These are phyloP conservation scores for Myoxocephalus aenaeus DNA, from an alignment of 2,797 vertebrate genomes.

Conservation along the genomic window DNA sequence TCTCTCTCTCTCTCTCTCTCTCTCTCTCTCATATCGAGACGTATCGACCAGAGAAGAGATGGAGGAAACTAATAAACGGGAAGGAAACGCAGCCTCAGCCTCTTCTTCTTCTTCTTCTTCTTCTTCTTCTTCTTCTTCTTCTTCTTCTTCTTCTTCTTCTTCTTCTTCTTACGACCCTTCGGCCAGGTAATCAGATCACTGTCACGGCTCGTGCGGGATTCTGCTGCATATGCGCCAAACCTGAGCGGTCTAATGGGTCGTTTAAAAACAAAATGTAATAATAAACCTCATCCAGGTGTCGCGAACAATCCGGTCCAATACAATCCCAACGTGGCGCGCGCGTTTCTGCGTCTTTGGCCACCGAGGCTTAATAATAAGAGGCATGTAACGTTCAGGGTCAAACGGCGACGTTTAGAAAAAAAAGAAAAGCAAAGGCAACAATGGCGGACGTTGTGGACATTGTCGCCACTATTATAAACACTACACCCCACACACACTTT, in stretches of 20 bases:
- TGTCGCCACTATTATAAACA: constrained; percentile 31
- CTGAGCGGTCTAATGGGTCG: constrained; percentile 80
- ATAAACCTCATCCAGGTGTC: constrained; percentile 72
- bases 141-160: constrained; percentile 42
- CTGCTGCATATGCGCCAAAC: constrained; percentile 60
- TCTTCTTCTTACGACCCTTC: constrained; percentile 58
- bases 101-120: constrained; percentile 48
- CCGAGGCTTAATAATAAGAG: too few relatives aligned
- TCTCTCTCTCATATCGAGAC: constrained; percentile 64
- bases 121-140: constrained; percentile 44
- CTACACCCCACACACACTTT: not conserved
- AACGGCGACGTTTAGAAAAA: constrained; percentile 7
- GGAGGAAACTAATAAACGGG: constrained; percentile 60
- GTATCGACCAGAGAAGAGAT: constrained; percentile 67
- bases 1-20: constrained; percentile 30
- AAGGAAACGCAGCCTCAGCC: constrained; percentile 73
- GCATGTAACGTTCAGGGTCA: not conserved
- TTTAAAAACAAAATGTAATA: constrained; percentile 34
- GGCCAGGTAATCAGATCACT: constrained; percentile 86
- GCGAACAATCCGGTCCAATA: constrained; percentile 43
- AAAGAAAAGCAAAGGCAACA: constrained; percentile 60
- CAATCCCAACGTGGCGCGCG: not conserved
- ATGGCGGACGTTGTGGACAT: constrained; percentile 56
- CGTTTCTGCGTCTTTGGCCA: too few relatives aligned
- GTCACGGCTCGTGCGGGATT: constrained; percentile 79